These are phyloP conservation scores for Chirona hameri DNA, from an alignment of 2,888 invertebrate species.

Conservation along the genomic window DNA sequence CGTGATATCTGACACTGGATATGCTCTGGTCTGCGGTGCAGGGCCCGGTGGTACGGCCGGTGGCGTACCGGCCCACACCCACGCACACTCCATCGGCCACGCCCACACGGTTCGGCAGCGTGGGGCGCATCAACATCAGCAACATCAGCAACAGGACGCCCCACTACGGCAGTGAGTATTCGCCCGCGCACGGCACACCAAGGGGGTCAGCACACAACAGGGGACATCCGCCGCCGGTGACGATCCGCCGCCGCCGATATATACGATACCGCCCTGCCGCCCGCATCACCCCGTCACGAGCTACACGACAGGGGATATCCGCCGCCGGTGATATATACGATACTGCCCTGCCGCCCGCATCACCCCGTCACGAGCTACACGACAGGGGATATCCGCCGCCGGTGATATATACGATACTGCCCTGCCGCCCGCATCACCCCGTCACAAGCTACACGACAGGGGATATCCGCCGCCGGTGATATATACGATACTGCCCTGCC, in stretches of 20 bases:
- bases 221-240: background rate
- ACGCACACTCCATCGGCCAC: slow-evolving; percentile 5
- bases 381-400: background rate
- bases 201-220: too few relatives aligned
- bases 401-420: too few relatives aligned
- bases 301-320: background rate
- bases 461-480: background rate
- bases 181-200: background rate
- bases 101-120: slow-evolving; percentile 9
- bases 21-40: background rate
- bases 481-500: too few relatives aligned
- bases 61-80: slow-evolving; percentile 4
- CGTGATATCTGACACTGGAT: too few relatives aligned
- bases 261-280: too few relatives aligned
- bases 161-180: slow-evolving; percentile 12
- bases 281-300: too few relatives aligned
- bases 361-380: too few relatives aligned
- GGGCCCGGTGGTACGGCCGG: slow-evolving; percentile 24
- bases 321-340: background rate
- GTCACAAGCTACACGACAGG: background rate
- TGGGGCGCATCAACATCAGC: background rate
- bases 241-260: too few relatives aligned
- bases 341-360: too few relatives aligned
- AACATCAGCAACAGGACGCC: background rate
- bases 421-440: too few relatives aligned